Conservation (phyloP, 2,797 vertebrate genomes). For the Halcyon badia region DNA sequence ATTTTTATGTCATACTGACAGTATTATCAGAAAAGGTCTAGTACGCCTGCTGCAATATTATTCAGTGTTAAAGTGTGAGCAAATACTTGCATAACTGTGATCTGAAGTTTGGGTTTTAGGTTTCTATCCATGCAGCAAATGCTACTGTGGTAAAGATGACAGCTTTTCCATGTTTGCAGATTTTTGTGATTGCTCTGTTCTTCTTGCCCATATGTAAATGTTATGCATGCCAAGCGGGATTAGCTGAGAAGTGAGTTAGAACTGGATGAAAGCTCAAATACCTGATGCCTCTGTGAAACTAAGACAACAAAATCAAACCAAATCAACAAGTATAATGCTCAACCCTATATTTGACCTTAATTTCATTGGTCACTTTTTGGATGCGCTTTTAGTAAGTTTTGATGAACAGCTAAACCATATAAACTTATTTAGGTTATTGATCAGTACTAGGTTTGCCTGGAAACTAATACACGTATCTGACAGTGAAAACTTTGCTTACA, state of each 20-base stretch:
- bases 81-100: slow-evolving; percentile 70
- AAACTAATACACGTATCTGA: not conserved
- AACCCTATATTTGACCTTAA: not conserved
- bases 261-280: not conserved
- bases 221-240: slow-evolving; percentile 29
- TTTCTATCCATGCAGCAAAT: slow-evolving; percentile 54
- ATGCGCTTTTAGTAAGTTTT: not conserved
- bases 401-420: not conserved
- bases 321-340: not conserved
- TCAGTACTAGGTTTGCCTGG: not conserved
- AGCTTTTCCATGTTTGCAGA: slow-evolving; percentile 66
- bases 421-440: not conserved
- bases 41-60: slow-evolving; percentile 56
- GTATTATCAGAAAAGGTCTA: slow-evolving; percentile 55
- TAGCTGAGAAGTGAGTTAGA: slow-evolving; percentile 1
- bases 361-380: not conserved
- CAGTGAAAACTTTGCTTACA: not conserved
- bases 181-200: slow-evolving; percentile 65
- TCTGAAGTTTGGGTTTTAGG: slow-evolving; percentile 49
- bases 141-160: slow-evolving; percentile 57
- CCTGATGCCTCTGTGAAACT: not conserved
- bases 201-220: slow-evolving; percentile 65
- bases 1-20: slow-evolving; percentile 59
- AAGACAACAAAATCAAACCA: not conserved
- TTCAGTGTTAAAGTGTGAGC: slow-evolving; percentile 68